Evolutionary conservation across 1,140 invertebrate genomes (phyloP), one percentile per base, ranked within the genome.

Genomic region (Diachasmimorpha longicaudata): DNA sequence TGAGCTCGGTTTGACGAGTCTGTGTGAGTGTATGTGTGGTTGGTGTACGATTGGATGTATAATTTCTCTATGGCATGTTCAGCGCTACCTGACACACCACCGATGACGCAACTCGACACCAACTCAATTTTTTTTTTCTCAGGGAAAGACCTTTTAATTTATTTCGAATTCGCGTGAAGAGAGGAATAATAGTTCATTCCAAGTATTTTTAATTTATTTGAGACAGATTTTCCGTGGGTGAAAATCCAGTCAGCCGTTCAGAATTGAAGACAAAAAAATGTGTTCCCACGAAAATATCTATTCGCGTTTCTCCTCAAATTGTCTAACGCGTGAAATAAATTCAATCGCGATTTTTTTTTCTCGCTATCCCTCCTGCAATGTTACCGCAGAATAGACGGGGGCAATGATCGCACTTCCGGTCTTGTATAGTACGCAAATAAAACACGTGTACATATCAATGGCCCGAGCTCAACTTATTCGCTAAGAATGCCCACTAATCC

Each of bases 71-170:
- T 52, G 46, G 25, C 69, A 46, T 70, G 44, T 70, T 72, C 31
- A 23, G 16, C 39, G 52, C 52, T 75, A 46, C 48, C 36, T 70
- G 67, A 75, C 74, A 70, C 68, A 70, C 39, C 36, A 66, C 37
- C 44, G 39, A 68, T 36, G 63, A 23, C 44, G 67, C 55, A 58
- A 42, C 36, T 19, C 16, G n/a, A 69, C 67, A 75, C 46, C 42
- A 21, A 44, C 4, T 44, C 10, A 16, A n/a, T n/a, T 21, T 42
- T 42, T 42, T 42, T 11, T 42, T 6, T 42, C 11, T 10, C 39
- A 42, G 31, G 6, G 31, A 31, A 31, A 31, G 31, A 31, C 31
- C 6, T 31, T 31, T 31, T 31, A 3, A 31, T 31, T 31, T 31
- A 31, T 31, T 31, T 31, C 31, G 31, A 3, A 31, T 31, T 31